A percentile compares a stretch with the other conserved stretches of the same genome.
Conservation (phyloP, 2,797 vertebrate genomes). For the Hydrolagus colliei region DNA sequence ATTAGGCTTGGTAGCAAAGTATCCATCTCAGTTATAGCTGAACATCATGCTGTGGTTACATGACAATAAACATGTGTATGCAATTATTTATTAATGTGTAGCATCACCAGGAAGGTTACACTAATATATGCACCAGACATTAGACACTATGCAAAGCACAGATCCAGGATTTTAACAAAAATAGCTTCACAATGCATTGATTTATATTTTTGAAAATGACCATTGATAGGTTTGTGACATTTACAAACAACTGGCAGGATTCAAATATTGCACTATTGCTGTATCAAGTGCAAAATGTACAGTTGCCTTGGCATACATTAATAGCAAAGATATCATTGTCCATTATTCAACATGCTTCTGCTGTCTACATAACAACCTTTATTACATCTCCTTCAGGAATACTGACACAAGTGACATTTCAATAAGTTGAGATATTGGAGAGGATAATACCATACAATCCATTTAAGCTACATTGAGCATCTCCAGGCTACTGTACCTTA, state of each 20-base stretch:
- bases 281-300: background rate
- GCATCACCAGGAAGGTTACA: background rate
- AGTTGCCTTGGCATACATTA: background rate
- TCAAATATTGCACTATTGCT: no score
- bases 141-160: background rate
- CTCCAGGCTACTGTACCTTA: no score
- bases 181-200: background rate
- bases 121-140: background rate
- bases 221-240: no score
- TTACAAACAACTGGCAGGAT: no score
- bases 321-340: background rate
- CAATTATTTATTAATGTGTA: constrained; percentile 15
- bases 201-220: no score
- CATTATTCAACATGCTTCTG: no score
- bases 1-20: no score
- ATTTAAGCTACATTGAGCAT: background rate
- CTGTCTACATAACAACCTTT: no score
- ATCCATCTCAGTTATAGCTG: background rate
- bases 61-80: background rate
- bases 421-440: background rate
- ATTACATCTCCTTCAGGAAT: no score
- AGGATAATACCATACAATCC: background rate
- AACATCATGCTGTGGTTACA: background rate
- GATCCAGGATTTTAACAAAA: background rate
- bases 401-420: background rate